Evolutionary conservation across 30 jellyfish, hydroid and myxozoan species (phyloP), one percentile per base, ranked within the genome.

Genomic region (Rhopilema esculentum): DNA sequence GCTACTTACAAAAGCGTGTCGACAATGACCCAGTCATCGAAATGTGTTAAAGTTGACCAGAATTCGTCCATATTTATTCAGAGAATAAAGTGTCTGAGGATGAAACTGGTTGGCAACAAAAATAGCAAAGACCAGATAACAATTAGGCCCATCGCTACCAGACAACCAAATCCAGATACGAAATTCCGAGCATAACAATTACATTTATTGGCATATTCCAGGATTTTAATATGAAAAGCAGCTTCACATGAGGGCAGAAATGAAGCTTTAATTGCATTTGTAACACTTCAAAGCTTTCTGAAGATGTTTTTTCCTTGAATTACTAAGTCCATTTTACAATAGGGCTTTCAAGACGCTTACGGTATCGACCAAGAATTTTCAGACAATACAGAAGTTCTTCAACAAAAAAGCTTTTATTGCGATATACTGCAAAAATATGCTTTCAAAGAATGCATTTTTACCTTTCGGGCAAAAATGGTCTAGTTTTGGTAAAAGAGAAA

Each of bases 141-240:
- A 40, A 2, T 40, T 40, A 40, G 57, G 57, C 57, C 70, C 84
- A 19, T 32, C 84, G 64, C 70, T 25, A 31, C 84, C 23, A 73
- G 22, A 26, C 64, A 30, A 70, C 1, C 22, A 40, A 16, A 15
- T 68, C 51, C 33, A 31, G 84, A 73, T 30, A 73, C 84, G 40
- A 73, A 19, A 73, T 73, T 73, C 84, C 69, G 22, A 12, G 12
- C 19, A 40, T 40, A 73, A 30, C 64, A 73, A 23, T 2, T 67
- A 40, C 57, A 65, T 15, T 8, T 23, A 1, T 22, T 16, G 4
- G 29, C 32, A 15, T 0, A 0, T 66, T 30, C 50, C 29, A 66
- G 50, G 21, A 4, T 0, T 0, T 18, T 66, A 2, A 66, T 66
- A 22, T 27, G 32, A 22, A 66, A 21, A 22, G 77, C 2, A 66